Base-by-base conservation (phyloP, 2,797 vertebrate genomes). In the Spinibarbus caldwelli region DNA sequence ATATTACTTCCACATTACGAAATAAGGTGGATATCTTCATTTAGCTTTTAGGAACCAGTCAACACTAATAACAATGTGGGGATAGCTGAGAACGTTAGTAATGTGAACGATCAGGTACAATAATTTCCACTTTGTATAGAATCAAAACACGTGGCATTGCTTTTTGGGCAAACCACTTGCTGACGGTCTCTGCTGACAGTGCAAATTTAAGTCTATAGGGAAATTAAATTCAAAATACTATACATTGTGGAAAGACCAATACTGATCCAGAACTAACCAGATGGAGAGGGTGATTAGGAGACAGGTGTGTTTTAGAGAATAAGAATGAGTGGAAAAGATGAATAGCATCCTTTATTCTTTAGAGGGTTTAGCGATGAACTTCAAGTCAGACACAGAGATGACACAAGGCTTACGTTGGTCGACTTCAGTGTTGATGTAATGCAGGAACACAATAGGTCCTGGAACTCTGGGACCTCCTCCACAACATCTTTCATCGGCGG, bases 121-220 rank as follows among this genome's bases (percentile, higher is more conserved):
- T 91, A 89, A 91, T 90, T 86, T 90, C 80, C 34, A 67, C 87
- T 92, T 89, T 84, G 85, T 86, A 89, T 67, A 72, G 90, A 90
- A 89, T 90, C 72, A 86, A 49, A 73, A 87, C 88, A 86, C 17
- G 89, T 85, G 88, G 86, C 90, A 92, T 68, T 26, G 34, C 38
- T 49, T 64, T 76, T 71, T n/a, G 57, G 66, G 34, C 26, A 43
- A 72, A 80, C 34, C 21, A 4, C 76, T 87, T 41, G 62, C 26
- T 80, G 47, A 76, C 4, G 17, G 67, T 64, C 49, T 72, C 71
- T 81, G 45, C 64, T 26, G 47, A 68, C 67, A 68, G 73, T 52
- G 23, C 73, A 43, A 59, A 62, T 49, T 59, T 11, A 12, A 59
- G 10, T 85, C 36, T 57, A 59, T 11, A 45, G 57, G 77, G 80